Base-by-base conservation (phyloP, 2,797 vertebrate genomes). In the Siniperca obscura region DNA sequence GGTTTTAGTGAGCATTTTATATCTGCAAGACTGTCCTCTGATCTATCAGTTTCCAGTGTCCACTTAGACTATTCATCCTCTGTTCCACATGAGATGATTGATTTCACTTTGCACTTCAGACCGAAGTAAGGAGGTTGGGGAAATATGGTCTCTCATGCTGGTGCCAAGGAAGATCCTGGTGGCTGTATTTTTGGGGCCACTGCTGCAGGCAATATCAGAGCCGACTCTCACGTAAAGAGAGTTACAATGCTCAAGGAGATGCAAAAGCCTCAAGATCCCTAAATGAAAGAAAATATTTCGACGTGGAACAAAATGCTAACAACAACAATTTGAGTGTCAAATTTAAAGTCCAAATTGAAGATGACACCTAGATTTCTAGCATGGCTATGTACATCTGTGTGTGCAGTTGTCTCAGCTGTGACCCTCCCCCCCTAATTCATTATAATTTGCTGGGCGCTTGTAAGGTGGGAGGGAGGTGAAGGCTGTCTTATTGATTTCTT, bases 401-500 rank as follows among this genome's bases (percentile, higher is more conserved):
- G 57, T 52, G 13, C 42, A 21, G 55, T 8, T 69, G 25, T 69
- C 44, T 69, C 52, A 59, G 53, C 19, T 25, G 7, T 66, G 27
- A 62, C 13, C 36, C 8, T 30, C 46, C 50, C n/a, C 14, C 3
- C 44, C 3, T 38, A 21, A 72, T 56, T n/a, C n/a, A 61, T 80
- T 57, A 69, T 64, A 21, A 56, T 65, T 68, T 48, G n/a, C 34
- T n/a, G 16, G 52, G 22, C 65, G 22, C 48, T 46, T 56, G 46
- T 46, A 52, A 70, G 62, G 17, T 68, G 7, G 30, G 5, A 61
- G 56, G 44, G 52, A 75, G 56, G 34, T 66, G 69, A 74, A 14
- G n/a, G 73, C 48, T 70, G 76, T 42, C 50, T 56, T 64, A 78
- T 75, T 70, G 80, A 85, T 80, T 82, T 81, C 19, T 67, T 72